A percentile compares a stretch with the other conserved stretches of the same genome.
Conservation (phyloP, 2,113 vertebrate genomes). For the Sinocyclocheilus maitianheensis region DNA sequence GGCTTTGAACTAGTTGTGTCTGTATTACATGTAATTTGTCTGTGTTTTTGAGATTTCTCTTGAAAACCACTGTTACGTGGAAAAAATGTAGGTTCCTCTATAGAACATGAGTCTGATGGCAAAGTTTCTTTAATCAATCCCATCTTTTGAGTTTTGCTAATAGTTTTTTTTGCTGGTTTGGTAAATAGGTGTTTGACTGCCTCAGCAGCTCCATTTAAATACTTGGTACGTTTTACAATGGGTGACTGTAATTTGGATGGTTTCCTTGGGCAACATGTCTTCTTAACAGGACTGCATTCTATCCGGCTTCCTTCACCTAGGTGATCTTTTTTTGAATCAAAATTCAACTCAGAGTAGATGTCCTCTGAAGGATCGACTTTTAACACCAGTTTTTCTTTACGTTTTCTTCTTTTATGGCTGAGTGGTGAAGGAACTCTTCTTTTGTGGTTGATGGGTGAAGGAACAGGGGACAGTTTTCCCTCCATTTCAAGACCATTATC, state of each 20-base stretch:
- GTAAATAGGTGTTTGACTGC: constrained; percentile 87
- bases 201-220: constrained; percentile 83
- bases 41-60: constrained; percentile 89
- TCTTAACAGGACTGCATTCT: constrained; percentile 67
- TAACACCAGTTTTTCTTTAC: constrained; percentile 95
- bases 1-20: constrained; percentile 89
- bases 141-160: constrained; percentile 80
- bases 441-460: constrained; percentile 73
- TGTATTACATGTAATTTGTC: constrained; percentile 93
- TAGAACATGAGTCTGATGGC: constrained; percentile 78
- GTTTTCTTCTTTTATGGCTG: constrained; percentile 85
- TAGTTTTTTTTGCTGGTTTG: constrained; percentile 79
- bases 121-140: constrained; percentile 78
- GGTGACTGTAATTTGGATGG: constrained; percentile 78
- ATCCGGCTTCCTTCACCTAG: constrained; percentile 76
- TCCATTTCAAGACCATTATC: constrained; percentile 81
- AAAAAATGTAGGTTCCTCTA: constrained; percentile 84
- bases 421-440: constrained; percentile 69
- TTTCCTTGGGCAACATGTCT: constrained; percentile 70
- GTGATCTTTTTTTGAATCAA: constrained; percentile 80
- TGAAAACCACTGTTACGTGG: constrained; percentile 91
- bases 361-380: constrained; percentile 91
- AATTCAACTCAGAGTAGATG: constrained; percentile 80
- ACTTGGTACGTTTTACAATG: constrained; percentile 77
- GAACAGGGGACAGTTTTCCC: constrained; percentile 75